Evolutionary conservation across 2,888 invertebrate species (phyloP).

Genomic region (Lymantria monacha): DNA sequence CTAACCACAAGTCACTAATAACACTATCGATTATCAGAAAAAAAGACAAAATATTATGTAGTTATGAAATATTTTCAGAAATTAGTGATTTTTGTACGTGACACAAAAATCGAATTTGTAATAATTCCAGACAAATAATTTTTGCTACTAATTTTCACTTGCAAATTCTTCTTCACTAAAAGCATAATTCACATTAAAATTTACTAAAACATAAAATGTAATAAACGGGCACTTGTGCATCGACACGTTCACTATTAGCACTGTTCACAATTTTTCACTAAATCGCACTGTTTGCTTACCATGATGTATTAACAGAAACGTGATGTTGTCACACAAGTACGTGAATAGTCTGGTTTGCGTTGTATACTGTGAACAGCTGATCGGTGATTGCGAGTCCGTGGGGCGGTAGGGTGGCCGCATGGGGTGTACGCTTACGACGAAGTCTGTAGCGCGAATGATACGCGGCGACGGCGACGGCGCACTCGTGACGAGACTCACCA

Average conservation of each 20-base stretch:
- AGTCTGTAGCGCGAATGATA: constrained; percentile 74
- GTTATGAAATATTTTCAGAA: no score
- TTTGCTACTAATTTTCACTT: no score
- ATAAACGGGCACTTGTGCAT: constrained; percentile 42
- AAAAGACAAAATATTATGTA: no score
- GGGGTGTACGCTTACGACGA: constrained; percentile 60
- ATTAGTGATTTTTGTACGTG: no score
- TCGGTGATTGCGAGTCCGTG: constrained; percentile 53
- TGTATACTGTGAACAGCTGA: constrained; percentile 63
- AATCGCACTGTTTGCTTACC: constrained; percentile 68
- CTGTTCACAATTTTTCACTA: constrained; percentile 55
- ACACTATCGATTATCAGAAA: no score
- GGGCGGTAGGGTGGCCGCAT: constrained; percentile 47
- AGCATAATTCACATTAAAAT: no score
- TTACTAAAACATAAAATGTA: neutral
- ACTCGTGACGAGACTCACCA: constrained; percentile 67
- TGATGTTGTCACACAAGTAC: constrained; percentile 50
- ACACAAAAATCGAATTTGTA: no score
- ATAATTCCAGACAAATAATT: no score
- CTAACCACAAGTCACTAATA: no score
- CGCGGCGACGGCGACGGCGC: constrained; percentile 67
- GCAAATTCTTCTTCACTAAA: no score
- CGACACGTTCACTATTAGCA: constrained; percentile 50
- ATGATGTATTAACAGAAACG: constrained; percentile 51
- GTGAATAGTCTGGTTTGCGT: constrained; percentile 39